phyloP scores from a whole-genome alignment of 2,113 vertebrate genomes.

The Conger conger region DNA sequence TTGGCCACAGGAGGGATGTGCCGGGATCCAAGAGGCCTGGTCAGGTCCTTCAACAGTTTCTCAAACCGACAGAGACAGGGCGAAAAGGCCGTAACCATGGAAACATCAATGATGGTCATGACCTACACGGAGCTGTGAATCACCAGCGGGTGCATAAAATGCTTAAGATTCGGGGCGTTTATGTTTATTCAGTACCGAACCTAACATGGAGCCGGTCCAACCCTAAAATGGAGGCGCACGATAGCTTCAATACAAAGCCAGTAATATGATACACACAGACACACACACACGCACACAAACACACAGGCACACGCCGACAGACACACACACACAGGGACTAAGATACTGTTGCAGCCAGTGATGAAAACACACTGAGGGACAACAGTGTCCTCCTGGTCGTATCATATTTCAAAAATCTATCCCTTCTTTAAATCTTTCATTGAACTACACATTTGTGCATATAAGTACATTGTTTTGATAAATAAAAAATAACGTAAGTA shows the following conservation, averaged over 20 bases:
- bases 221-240: too few species aligned
- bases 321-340: not conserved
- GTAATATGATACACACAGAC: too few species aligned
- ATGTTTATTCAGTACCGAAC: too few species aligned
- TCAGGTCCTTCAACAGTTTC: not conserved
- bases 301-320: not conserved
- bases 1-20: not conserved
- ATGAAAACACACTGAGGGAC: too few species aligned
- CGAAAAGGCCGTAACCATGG: not conserved
- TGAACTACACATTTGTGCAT: not conserved
- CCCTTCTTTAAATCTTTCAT: not conserved
- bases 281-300: too few species aligned
- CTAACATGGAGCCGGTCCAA: too few species aligned
- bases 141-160: too few species aligned
- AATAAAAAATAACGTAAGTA: not conserved
- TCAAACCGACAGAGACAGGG: not conserved
- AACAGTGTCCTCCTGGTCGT: too few species aligned
- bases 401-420: too few species aligned
- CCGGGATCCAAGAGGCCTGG: not conserved
- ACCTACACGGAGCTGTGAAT: not conserved
- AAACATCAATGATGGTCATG: not conserved
- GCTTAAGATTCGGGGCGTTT: too few species aligned
- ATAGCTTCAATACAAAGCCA: too few species aligned
- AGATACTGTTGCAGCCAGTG: not conserved
- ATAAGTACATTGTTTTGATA: not conserved